Evolutionary conservation across 2,888 invertebrate species (phyloP).

Genomic region (Tachina fera): DNA sequence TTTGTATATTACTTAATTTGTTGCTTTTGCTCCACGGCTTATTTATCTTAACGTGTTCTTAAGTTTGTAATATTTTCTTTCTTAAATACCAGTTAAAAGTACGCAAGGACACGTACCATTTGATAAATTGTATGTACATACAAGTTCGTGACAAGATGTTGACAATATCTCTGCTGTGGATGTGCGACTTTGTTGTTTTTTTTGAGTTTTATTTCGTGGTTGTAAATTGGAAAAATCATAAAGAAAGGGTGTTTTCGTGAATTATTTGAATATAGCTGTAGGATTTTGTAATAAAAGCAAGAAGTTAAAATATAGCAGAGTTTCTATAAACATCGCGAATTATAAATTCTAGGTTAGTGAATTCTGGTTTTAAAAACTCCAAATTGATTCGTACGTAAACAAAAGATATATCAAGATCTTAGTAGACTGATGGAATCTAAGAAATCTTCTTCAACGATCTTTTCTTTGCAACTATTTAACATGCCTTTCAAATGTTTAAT

Average conservation of each 20-base stretch:
- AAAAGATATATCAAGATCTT: too few relatives aligned
- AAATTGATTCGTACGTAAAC: too few relatives aligned
- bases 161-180: conserved; percentile 50
- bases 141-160: conserved; percentile 57
- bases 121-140: conserved; percentile 35
- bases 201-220: not conserved
- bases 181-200: not conserved
- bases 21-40: conserved; percentile 2
- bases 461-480: too few relatives aligned
- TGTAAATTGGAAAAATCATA: not conserved
- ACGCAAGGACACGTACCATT: conserved; percentile 49
- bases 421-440: too few relatives aligned
- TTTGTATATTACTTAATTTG: conserved; percentile 36
- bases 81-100: not conserved
- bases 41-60: conserved; percentile 23
- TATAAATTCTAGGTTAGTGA: too few relatives aligned
- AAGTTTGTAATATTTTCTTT: conserved; percentile 9
- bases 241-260: not conserved
- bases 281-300: not conserved
- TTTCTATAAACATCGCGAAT: not conserved
- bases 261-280: conserved; percentile 7
- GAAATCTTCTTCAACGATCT: too few relatives aligned
- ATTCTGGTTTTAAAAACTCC: too few relatives aligned
- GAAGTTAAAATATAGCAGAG: not conserved
- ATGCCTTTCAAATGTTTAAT: too few relatives aligned